Conservation (phyloP, 2,113 vertebrate species). For the Girardinichthys multiradiatus region DNA sequence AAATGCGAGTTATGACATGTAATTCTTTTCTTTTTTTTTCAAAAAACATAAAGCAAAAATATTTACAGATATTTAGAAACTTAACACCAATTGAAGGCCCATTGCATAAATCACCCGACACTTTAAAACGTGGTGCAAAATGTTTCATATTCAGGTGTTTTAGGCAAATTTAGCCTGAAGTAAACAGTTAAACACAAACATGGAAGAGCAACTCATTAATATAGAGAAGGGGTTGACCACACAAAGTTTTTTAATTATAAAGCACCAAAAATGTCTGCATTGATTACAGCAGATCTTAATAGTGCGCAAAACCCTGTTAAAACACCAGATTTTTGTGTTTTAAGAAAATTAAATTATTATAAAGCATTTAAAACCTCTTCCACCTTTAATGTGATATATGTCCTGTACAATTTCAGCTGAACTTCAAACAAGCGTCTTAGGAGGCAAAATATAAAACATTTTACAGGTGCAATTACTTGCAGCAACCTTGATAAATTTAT, state of each 20-base stretch:
- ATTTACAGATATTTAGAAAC: conserved; percentile 40
- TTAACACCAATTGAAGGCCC: conserved; percentile 36
- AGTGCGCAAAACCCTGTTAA: not conserved
- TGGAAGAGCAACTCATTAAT: conserved; percentile 23
- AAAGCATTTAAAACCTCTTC: not conserved
- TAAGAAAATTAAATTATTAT: not conserved
- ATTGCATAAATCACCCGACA: conserved; percentile 76
- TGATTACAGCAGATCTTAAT: not conserved
- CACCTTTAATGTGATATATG: not conserved
- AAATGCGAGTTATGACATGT: conserved; percentile 84
- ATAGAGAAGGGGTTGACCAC: conserved; percentile 37
- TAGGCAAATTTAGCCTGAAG: conserved; percentile 63
- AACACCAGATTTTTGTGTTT: too few species aligned
- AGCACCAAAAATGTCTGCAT: not conserved
- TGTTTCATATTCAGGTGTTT: conserved; percentile 63
- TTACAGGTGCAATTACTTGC: not conserved
- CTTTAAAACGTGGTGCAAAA: not conserved
- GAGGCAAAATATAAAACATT: not conserved
- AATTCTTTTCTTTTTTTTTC: conserved; percentile 44
- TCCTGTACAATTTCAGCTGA: not conserved
- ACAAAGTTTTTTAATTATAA: conserved; percentile 46
- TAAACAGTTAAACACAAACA: conserved; percentile 38
- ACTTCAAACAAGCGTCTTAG: not conserved
- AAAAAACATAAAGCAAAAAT: conserved; percentile 68
- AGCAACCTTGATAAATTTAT: not conserved